Percentiles rank a stretch among this genome's conserved stretches.
Evolutionary conservation across 2,113 vertebrate species (phyloP).

Genomic region (Gymnorhina tibicen): DNA sequence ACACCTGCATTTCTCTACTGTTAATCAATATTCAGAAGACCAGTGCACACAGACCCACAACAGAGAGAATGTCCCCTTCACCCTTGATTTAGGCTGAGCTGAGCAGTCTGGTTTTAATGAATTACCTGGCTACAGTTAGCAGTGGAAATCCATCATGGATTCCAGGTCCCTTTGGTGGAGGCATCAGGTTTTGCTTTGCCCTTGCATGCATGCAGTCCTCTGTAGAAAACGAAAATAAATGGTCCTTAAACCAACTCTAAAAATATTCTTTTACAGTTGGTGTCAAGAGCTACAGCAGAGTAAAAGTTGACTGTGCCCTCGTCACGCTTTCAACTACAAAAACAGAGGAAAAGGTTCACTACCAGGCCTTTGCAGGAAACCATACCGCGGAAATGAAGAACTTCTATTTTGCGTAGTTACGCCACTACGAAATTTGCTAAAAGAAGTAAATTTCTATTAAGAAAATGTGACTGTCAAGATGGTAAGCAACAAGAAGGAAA

Average conservation of each 20-base stretch:
- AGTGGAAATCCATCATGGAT: neutral
- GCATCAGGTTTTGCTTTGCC: neutral
- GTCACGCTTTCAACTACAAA: neutral
- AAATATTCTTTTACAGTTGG: neutral
- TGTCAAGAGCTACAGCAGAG: neutral
- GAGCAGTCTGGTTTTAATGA: neutral
- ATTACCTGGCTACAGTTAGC: neutral
- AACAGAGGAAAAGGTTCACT: neutral
- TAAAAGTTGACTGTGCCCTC: neutral
- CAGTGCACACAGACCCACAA: neutral
- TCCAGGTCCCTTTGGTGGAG: neutral
- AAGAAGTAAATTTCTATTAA: neutral
- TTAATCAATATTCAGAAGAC: neutral
- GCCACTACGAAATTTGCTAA: neutral
- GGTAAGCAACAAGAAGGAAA: neutral
- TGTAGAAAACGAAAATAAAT: neutral
- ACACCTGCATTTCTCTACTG: neutral
- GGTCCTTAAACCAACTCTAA: neutral
- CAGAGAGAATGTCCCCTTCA: neutral
- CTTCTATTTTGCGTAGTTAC: neutral
- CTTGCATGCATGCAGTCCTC: neutral
- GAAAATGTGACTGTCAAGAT: neutral
- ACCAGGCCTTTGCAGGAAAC: neutral
- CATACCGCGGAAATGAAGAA: neutral
- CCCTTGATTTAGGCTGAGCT: neutral